Conservation (phyloP, 92 coral and sea anemone species). For the Heteractis magnifica region DNA sequence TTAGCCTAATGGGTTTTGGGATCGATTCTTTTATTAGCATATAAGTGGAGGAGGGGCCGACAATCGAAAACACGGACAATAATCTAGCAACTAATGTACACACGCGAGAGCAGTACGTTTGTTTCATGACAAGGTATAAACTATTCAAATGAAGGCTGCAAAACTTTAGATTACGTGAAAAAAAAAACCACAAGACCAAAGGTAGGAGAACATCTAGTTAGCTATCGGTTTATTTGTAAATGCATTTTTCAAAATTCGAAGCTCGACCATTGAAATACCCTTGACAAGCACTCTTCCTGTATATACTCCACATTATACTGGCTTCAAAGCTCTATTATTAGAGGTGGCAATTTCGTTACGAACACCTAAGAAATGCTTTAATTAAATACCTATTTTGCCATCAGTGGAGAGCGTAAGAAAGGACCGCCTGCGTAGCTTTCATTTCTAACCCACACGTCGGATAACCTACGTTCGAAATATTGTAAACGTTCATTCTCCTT, state of each 20-base stretch:
- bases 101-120: conserved; percentile 25
- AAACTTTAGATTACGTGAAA: background rate
- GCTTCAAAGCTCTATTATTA: conserved; percentile 2
- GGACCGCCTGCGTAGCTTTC: background rate
- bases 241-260: background rate
- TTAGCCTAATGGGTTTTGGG: conserved; percentile 36
- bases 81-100: conserved; percentile 8
- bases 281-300: conserved; percentile 1
- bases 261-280: background rate
- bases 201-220: background rate
- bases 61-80: conserved; percentile 24
- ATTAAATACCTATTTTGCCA: background rate
- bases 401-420: background rate
- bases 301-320: background rate
- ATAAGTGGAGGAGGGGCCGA: conserved; percentile 41
- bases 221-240: background rate
- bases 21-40: conserved; percentile 38
- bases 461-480: background rate
- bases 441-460: too few species aligned
- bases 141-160: background rate
- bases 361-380: background rate
- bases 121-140: background rate
- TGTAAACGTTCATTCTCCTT: background rate
- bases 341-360: conserved; percentile 24
- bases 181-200: background rate